Percentiles rank a stretch among this genome's conserved stretches.
phyloP scores from a whole-genome alignment of 1,140 invertebrate species.

The Tetragonula clypearis region DNA sequence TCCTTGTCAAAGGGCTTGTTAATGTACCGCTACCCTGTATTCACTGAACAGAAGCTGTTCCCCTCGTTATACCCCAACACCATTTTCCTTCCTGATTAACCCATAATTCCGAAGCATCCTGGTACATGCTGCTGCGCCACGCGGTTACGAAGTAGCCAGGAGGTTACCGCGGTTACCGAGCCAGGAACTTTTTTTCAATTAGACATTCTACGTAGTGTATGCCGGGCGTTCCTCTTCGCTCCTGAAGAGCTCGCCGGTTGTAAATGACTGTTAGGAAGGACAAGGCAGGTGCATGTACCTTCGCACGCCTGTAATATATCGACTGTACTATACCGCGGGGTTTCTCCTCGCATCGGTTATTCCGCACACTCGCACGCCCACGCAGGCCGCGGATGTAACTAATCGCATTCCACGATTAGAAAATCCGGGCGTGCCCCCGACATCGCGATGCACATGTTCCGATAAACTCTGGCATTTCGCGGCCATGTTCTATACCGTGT shows the following conservation, averaged over 20 bases:
- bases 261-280: constrained; percentile 44
- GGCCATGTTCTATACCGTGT: neutral
- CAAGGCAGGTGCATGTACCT: constrained; percentile 53
- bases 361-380: constrained; percentile 45
- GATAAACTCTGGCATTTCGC: constrained; percentile 41
- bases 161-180: no score
- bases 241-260: neutral
- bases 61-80: no score
- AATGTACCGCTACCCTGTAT: no score
- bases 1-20: no score
- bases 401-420: constrained; percentile 60
- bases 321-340: constrained; percentile 4
- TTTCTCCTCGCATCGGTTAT: constrained; percentile 44
- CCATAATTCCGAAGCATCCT: neutral
- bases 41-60: no score
- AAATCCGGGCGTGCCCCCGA: constrained; percentile 48
- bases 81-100: no score
- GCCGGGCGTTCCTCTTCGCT: neutral
- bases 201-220: constrained; percentile 12
- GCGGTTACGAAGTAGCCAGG: neutral
- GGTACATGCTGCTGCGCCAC: no score
- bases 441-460: constrained; percentile 39
- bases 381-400: constrained; percentile 47
- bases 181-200: constrained; percentile 22
- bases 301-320: constrained; percentile 50